phyloP scores from a whole-genome alignment of 1,140 invertebrate species.

The Bombus waltoni region DNA sequence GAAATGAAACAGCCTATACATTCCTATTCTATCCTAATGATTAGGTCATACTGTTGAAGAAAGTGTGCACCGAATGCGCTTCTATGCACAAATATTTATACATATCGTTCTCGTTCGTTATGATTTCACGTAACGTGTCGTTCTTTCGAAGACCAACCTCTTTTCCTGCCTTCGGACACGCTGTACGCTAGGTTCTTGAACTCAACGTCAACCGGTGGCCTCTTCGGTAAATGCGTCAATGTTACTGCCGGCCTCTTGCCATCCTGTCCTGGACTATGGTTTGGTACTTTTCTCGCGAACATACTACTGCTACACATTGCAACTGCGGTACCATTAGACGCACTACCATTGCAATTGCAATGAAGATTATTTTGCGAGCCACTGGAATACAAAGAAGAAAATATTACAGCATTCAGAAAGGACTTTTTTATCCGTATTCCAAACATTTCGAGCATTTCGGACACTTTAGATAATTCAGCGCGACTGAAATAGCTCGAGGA shows the following conservation, averaged over 20 bases:
- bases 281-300: constrained; percentile 86
- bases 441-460: neutral
- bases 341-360: constrained; percentile 85
- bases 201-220: constrained; percentile 93
- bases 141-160: constrained; percentile 82
- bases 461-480: neutral
- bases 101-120: neutral
- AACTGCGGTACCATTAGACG: constrained; percentile 79
- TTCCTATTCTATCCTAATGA: constrained; percentile 59
- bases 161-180: constrained; percentile 90
- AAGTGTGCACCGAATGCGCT: constrained; percentile 41
- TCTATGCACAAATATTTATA: no score
- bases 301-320: constrained; percentile 79
- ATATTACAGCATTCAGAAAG: no score
- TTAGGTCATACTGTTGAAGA: neutral
- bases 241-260: constrained; percentile 82
- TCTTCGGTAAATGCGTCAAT: constrained; percentile 90
- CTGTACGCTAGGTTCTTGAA: constrained; percentile 93
- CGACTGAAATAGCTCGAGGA: neutral
- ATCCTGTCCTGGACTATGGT: constrained; percentile 82
- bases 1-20: constrained; percentile 63
- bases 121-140: neutral
- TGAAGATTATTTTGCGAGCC: constrained; percentile 86
- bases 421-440: neutral
- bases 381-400: constrained; percentile 79